phyloP scores from a whole-genome alignment of 2,888 invertebrate species.

The Lordiphosa fenestrarum region DNA sequence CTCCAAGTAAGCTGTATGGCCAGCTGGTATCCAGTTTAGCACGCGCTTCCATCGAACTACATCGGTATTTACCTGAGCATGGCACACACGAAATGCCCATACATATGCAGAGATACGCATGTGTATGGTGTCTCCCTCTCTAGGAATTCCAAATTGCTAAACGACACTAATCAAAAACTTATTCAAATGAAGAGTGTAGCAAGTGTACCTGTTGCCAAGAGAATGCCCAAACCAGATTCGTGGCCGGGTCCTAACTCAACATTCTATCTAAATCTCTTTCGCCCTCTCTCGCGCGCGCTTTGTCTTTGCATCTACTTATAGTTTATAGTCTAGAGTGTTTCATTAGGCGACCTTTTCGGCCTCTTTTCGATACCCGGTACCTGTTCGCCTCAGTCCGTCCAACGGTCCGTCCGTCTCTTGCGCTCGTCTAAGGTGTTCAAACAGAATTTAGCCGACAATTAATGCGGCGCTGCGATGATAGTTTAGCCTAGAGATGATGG shows the following conservation, averaged over 20 bases:
- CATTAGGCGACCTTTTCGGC: conserved; percentile 46
- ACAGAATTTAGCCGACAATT: conserved; percentile 71
- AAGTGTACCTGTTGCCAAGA: conserved; percentile 35
- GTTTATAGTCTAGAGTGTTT: conserved; percentile 37
- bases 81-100: conserved; percentile 29
- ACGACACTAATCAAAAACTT: conserved; percentile 68
- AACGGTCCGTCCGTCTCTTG: not conserved
- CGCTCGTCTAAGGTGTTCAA: conserved; percentile 48
- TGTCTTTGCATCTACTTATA: conserved; percentile 6
- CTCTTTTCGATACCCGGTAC: conserved; percentile 27
- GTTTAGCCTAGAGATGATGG: not conserved
- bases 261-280: conserved; percentile 18
- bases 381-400: conserved; percentile 26
- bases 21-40: conserved; percentile 34
- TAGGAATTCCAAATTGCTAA: conserved; percentile 63
- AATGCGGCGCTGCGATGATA: conserved; percentile 48
- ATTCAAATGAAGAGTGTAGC: conserved; percentile 55
- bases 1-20: conserved; percentile 1
- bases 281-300: conserved; percentile 7
- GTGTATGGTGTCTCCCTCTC: conserved; percentile 1
- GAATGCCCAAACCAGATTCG: conserved; percentile 14
- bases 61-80: conserved; percentile 16
- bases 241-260: conserved; percentile 20
- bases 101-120: not conserved
- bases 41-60: conserved; percentile 20